Evolutionary conservation across 2,888 invertebrate species (phyloP), one percentile per base, ranked within the genome.

Genomic region (Lithophane socia): DNA sequence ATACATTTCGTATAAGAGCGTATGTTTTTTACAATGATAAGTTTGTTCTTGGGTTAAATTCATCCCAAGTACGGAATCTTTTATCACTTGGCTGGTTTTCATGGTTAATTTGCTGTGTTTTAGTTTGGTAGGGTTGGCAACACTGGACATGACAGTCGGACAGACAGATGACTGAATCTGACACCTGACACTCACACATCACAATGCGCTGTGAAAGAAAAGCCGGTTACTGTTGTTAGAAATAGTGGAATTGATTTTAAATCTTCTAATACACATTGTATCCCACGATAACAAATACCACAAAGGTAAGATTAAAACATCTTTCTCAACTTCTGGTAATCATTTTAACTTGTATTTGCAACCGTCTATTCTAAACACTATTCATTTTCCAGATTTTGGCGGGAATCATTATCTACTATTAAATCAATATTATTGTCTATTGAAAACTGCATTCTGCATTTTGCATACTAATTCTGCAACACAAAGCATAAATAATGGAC

Each of bases 401-500:
- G 88, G 77, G 86, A 88, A 86, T 42, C 42, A 49, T 58, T 54
- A 64, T 37, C 65, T 44, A 21, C 18, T 54, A 37, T 10, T 56
- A n/a, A 42, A 37, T 54, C n/a, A 52, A 29, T 61, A 60, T 9
- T 37, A 54, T 75, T 82, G 79, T 75, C 74, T 58, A 78, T 78
- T 63, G 72, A 54, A 81, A 84, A 77, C 60, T 68, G 74, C 80
- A 79, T 66, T 61, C 61, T 61, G 61, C 66, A 70, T 21, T 44
- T 29, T 65, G 47, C 21, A 52, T 52, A 66, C 1, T 52, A 67
- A 66, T 67, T 67, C 67, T 75, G 63, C 74, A 67, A 66, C 64
- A 12, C 29, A 49, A 49, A 67, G 56, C 61, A 73, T 77, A 70
- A 77, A 86, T 77, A 79, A 95, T 95, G 95, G 92, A 95, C 78